These are phyloP conservation scores for Paradoxurus hermaphroditus DNA, from an alignment of 2,113 vertebrate genomes.

Conservation along the genomic window DNA sequence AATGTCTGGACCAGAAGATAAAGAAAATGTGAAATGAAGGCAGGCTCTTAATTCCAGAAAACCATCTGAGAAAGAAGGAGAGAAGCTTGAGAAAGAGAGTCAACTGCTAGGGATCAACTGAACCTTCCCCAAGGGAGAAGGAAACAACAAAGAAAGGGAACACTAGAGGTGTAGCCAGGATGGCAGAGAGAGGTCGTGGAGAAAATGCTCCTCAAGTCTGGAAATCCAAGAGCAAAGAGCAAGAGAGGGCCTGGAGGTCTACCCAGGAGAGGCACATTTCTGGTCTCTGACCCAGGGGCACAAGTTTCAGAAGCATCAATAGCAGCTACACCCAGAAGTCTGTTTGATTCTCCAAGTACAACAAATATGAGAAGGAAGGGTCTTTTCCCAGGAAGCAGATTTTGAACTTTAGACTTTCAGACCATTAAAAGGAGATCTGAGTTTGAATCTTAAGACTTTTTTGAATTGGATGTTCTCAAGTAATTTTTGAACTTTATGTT, in stretches of 20 bases:
- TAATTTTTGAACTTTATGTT: neutral
- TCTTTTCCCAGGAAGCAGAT: neutral
- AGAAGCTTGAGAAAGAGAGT: neutral
- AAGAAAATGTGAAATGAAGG: neutral
- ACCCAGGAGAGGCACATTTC: neutral
- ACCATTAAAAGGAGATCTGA: neutral
- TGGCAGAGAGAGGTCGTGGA: fast-evolving
- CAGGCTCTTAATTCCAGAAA: neutral
- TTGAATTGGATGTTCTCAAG: neutral
- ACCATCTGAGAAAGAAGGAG: neutral
- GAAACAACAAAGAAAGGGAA: neutral
- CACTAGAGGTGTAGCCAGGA: neutral
- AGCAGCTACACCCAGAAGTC: neutral
- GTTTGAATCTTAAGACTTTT: neutral
- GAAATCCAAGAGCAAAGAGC: neutral
- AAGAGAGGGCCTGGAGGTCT: too few relatives aligned
- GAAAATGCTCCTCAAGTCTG: neutral
- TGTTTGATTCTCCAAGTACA: neutral
- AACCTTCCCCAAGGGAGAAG: neutral
- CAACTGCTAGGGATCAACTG: neutral
- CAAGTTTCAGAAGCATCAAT: neutral
- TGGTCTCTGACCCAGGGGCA: neutral
- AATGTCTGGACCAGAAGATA: neutral
- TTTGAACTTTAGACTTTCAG: neutral
- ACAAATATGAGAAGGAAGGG: neutral